A percentile compares a stretch with the other conserved stretches of the same genome.
Evolutionary conservation across 1,140 invertebrate genomes (phyloP).

Genomic region (Heliconius himera): DNA sequence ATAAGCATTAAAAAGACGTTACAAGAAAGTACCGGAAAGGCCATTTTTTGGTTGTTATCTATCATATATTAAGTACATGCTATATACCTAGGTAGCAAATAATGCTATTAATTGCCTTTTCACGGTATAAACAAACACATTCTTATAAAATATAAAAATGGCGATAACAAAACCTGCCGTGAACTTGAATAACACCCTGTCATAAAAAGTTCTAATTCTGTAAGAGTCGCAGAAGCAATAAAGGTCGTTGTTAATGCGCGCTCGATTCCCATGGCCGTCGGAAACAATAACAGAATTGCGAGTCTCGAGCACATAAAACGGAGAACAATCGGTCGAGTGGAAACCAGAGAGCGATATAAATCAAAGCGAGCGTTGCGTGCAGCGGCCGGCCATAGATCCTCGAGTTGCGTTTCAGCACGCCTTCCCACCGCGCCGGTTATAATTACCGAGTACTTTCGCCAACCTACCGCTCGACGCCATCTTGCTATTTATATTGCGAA

Average conservation of each 20-base stretch:
- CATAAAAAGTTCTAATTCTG: constrained; percentile 46
- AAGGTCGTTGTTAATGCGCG: constrained; percentile 59
- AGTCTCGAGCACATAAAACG: constrained; percentile 65
- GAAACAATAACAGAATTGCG: constrained; percentile 75
- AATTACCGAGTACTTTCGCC: constrained; percentile 80
- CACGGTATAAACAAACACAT: too few species aligned
- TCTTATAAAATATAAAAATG: too few species aligned
- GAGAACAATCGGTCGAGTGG: constrained; percentile 75
- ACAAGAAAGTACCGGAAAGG: neutral
- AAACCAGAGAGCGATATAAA: constrained; percentile 79
- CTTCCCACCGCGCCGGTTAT: constrained; percentile 69
- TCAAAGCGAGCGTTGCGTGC: constrained; percentile 78
- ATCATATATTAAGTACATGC: neutral
- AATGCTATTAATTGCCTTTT: neutral
- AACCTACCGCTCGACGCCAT: constrained; percentile 75
- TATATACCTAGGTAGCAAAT: neutral
- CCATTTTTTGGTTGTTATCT: neutral
- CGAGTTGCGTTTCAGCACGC: constrained; percentile 72
- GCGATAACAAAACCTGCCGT: constrained; percentile 28
- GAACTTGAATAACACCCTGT: constrained; percentile 47
- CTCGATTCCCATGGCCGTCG: constrained; percentile 70
- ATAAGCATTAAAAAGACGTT: neutral
- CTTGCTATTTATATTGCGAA: constrained; percentile 80
- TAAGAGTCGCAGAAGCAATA: constrained; percentile 53
- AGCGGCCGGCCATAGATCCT: constrained; percentile 73